Evolutionary conservation across 2,888 invertebrate genomes (phyloP), one percentile per base, ranked within the genome.

Genomic region (Smittia aterrima): DNA sequence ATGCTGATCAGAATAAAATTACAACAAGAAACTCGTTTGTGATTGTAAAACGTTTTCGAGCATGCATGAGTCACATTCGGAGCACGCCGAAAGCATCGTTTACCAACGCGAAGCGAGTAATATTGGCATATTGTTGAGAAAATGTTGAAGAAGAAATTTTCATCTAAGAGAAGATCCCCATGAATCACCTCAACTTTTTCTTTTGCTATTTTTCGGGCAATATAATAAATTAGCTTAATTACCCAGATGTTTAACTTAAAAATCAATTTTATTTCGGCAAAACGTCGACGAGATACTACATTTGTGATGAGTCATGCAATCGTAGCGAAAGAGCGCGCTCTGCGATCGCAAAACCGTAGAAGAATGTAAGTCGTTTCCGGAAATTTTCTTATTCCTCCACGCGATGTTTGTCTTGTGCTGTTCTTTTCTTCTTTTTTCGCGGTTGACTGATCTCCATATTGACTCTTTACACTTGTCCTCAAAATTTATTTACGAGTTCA

Each of bases 1-100:
- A 64, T 58, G 58, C 58, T 58, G 64, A 64, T 64, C 64, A 64
- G 64, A 64, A 64, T 64, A 16, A 64, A 64, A 24, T 27, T n/a
- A 25, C 1, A 16, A 13, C 25, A 13, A 22, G 24, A 27, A 64
- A 64, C 27, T 27, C 25, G 27, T 64, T 64, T 64, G 64, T 64
- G 20, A 27, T 27, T 64, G 20, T 27, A 22, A 18, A 58, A 2
- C 2, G 18, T 58, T 58, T 22, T 58, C 16, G 22, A 18, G 13
- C 22, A 22, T 22, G 58, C 58, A 64, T 64, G 64, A 64, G 64
- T 64, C 64, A 64, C 20, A 27, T 7, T 22, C 9, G 58, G 18
- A 22, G 22, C 58, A 58, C 22, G 58, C 58, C 58, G 22, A 58
- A 58, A 22, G 47, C 18, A 58, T 58, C 58, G 58, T 18, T 58